These are phyloP conservation scores for Babyrousa celebensis DNA, from an alignment of 2,797 vertebrate genomes.

Conservation along the genomic window DNA sequence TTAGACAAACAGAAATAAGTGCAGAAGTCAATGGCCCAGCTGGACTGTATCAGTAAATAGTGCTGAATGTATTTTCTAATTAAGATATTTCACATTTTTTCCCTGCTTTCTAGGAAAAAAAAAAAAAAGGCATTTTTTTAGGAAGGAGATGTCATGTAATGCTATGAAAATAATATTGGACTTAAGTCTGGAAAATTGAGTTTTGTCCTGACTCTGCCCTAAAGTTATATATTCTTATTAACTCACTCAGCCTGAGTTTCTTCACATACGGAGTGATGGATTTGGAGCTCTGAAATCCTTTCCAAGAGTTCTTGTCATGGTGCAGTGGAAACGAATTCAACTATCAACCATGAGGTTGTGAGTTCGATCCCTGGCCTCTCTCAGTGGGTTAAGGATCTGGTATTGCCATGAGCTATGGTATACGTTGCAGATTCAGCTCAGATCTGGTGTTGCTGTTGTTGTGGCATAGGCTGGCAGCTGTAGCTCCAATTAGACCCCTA, in stretches of 20 bases:
- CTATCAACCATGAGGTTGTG: too few species aligned
- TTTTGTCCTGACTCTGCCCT: not conserved
- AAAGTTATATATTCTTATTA: not conserved
- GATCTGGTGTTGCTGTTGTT: too few species aligned
- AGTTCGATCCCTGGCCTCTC: too few species aligned
- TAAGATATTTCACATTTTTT: not conserved
- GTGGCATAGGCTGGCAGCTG: too few species aligned
- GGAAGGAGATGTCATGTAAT: not conserved
- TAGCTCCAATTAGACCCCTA: too few species aligned
- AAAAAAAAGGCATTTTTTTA: not conserved
- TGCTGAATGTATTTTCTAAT: not conserved
- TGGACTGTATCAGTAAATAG: not conserved
- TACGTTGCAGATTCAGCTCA: too few species aligned
- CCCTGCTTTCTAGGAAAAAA: not conserved
- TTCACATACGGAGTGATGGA: not conserved
- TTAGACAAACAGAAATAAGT: not conserved
- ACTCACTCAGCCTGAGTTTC: not conserved
- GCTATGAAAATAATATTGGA: conserved; percentile 19
- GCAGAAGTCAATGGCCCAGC: not conserved
- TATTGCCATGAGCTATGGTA: too few species aligned
- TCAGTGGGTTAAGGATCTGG: too few species aligned
- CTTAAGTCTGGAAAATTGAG: not conserved
- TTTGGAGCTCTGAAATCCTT: not conserved
- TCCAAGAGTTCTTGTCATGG: too few species aligned
- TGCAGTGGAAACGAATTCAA: too few species aligned